These are phyloP conservation scores for Colaptes auratus DNA, from an alignment of 2,113 vertebrate genomes.

Conservation along the genomic window DNA sequence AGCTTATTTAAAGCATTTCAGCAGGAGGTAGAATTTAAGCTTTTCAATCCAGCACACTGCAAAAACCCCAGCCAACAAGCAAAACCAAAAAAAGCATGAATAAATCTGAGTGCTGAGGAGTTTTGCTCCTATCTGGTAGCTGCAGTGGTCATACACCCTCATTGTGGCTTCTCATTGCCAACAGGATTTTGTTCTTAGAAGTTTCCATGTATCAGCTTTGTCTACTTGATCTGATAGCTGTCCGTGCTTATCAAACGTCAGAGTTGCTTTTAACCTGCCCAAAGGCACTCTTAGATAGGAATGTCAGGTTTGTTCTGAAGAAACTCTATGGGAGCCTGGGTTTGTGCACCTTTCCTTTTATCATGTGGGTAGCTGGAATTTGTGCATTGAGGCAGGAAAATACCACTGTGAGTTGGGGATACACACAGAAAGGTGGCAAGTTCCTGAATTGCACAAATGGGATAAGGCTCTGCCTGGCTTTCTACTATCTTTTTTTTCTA, in stretches of 20 bases:
- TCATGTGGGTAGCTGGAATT: rapidly evolving
- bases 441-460: neutral
- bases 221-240: neutral
- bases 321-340: neutral
- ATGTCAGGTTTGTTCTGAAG: neutral
- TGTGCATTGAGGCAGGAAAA: neutral
- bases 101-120: neutral
- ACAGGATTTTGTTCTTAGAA: neutral
- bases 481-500: neutral
- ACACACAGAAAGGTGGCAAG: neutral
- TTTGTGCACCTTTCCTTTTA: neutral
- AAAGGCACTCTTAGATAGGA: neutral
- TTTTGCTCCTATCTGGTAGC: neutral
- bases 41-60: neutral
- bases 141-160: neutral
- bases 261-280: neutral
- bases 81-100: neutral
- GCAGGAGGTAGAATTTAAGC: neutral
- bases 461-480: neutral
- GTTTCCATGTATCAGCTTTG: neutral
- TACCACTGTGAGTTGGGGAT: neutral
- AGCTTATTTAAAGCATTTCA: neutral
- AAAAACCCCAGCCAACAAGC: neutral
- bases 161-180: neutral
- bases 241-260: neutral